Conservation (phyloP, 2,888 invertebrate species). For the Sussaba pulchella region DNA sequence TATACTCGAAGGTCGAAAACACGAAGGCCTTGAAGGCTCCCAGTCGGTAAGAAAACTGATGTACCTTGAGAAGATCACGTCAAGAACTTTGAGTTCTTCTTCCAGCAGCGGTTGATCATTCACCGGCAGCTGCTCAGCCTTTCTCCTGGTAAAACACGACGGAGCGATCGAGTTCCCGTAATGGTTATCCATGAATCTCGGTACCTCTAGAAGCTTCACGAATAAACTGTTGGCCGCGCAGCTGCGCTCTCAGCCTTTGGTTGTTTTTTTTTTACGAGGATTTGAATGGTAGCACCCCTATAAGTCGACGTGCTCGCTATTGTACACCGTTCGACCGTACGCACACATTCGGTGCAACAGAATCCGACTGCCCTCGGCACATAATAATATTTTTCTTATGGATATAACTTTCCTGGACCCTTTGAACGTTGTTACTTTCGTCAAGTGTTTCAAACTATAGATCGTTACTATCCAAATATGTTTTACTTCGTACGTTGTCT, state of each 20-base stretch:
- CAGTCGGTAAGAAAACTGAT: slow-evolving; percentile 33
- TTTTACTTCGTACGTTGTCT: no score
- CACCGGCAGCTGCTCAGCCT: slow-evolving; percentile 19
- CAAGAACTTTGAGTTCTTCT: neutral
- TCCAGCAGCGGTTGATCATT: slow-evolving; percentile 3
- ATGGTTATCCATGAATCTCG: neutral
- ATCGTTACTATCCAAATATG: no score
- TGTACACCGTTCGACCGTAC: no score
- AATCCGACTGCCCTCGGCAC: no score
- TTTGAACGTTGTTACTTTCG: no score
- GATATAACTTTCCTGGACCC: no score
- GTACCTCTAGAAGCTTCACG: slow-evolving; percentile 18
- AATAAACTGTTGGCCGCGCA: neutral
- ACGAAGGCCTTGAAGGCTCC: neutral
- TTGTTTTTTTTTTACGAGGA: no score
- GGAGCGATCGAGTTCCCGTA: slow-evolving; percentile 22
- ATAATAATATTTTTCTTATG: no score
- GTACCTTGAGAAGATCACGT: neutral
- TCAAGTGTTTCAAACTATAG: no score
- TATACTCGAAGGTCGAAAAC: slow-evolving; percentile 24
- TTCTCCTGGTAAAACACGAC: neutral
- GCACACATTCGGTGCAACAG: no score
- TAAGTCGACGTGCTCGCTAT: neutral
- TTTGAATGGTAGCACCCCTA: no score
- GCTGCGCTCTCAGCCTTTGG: neutral